Evolutionary conservation across 2,888 invertebrate species (phyloP).

Genomic region (Xestobium rufovillosum): DNA sequence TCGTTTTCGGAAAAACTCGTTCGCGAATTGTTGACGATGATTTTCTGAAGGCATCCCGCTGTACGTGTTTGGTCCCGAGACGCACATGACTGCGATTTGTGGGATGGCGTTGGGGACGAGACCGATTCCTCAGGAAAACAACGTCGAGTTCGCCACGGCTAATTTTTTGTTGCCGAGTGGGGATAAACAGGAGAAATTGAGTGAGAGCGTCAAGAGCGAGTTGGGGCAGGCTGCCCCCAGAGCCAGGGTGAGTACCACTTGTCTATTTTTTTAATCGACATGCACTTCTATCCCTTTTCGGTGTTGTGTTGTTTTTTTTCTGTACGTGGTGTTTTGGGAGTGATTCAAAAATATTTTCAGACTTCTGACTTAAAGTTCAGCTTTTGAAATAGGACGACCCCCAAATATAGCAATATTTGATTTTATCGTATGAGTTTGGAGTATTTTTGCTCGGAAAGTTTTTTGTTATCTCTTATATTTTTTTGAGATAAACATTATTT

Average conservation of each 20-base stretch:
- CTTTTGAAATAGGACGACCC: no score
- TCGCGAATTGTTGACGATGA: constrained; percentile 2
- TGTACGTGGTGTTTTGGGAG: no score
- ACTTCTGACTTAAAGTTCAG: no score
- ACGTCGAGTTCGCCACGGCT: constrained; percentile 71
- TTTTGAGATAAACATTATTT: no score
- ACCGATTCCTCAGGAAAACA: constrained; percentile 63
- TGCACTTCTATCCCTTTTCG: neutral
- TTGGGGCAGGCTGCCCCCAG: constrained; percentile 6
- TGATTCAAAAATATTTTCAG: no score
- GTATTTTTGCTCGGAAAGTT: no score
- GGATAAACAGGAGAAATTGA: constrained; percentile 25
- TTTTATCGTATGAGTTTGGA: no score
- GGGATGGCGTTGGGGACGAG: constrained; percentile 92
- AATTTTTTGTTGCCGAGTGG: constrained; percentile 82
- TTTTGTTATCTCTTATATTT: no score
- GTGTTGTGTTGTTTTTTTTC: neutral
- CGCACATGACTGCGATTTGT: constrained; percentile 99
- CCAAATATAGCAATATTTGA: no score
- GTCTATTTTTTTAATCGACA: neutral
- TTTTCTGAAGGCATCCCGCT: constrained; percentile 92
- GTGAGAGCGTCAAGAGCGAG: constrained; percentile 5
- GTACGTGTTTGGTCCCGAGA: constrained; percentile 96
- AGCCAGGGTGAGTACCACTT: constrained; percentile 1
- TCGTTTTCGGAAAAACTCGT: constrained; percentile 53